Evolutionary conservation across 2,888 invertebrate genomes (phyloP), one percentile per base, ranked within the genome.

Genomic region (Fragum sueziense): DNA sequence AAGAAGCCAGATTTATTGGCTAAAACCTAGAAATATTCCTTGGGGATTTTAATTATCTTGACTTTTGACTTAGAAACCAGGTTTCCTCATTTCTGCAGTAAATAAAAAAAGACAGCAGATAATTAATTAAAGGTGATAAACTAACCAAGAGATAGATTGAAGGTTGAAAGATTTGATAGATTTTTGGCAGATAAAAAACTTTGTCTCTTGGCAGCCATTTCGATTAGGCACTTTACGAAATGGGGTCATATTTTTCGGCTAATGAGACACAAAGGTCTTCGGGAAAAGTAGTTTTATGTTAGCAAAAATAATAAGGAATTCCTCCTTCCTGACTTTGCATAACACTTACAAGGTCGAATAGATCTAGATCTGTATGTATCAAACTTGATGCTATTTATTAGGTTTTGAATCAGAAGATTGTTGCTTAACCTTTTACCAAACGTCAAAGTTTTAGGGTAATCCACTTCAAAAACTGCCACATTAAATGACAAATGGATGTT

Each of bases 61-160:
- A 65, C 65, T 65, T 65, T 41, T 65, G 65, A 65, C 65, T 65
- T 41, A 25, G 41, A 65, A 65, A 65, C 65, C 65, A 41, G 65
- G 65, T 65, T 65, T 65, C 25, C 65, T 65, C 65, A 25, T 65
- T 65, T 65, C 37, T 65, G 41, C 27, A 34, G 65, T 41, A 65
- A 65, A 65, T 65, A 65, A 65, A 65, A 61, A 37, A 65, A 41
- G 65, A 41, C 41, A 65, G 65, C 37, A 25, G 65, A 41, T 65
- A 65, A 65, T 65, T 65, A 37, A 65, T 65, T 65, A 65, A 65
- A 65, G 65, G 65, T 41, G 65, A 65, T 65, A 65, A 65, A 65
- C 65, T 41, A 65, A 65, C 29, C 41, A 65, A 27, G 65, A 65
- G 41, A 65, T 65, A 34, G 65, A 65, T 65, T 37, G 41, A 41